These are phyloP conservation scores for Scalopus aquaticus DNA, from an alignment of 2,113 vertebrate genomes.

Conservation along the genomic window DNA sequence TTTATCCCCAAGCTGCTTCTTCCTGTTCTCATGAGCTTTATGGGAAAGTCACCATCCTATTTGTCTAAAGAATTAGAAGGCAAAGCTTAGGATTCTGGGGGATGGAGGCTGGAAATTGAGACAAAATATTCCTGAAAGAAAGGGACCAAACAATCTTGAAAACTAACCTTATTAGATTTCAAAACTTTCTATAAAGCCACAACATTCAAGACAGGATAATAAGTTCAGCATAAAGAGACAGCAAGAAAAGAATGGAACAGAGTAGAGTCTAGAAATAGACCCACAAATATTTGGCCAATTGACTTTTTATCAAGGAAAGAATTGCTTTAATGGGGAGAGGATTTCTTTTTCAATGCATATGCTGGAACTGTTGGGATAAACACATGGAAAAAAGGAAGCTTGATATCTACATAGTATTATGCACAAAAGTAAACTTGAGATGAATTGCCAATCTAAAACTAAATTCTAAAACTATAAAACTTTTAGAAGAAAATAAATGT, in stretches of 20 bases:
- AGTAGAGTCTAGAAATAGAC: background rate
- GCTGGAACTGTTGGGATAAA: background rate
- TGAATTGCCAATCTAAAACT: background rate
- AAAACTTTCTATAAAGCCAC: background rate
- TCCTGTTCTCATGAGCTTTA: background rate
- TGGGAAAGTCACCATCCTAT: background rate
- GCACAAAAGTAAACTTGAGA: slow-evolving; percentile 23
- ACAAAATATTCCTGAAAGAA: background rate
- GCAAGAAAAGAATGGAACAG: background rate
- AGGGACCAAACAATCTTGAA: background rate
- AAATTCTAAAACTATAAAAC: slow-evolving; percentile 22
- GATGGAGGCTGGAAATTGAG: background rate
- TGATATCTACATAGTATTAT: background rate
- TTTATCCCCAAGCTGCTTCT: background rate
- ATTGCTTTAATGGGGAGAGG: background rate
- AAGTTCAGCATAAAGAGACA: background rate
- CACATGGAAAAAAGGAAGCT: background rate
- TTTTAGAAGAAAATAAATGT: slow-evolving; percentile 1
- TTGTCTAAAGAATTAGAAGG: background rate
- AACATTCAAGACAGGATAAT: background rate
- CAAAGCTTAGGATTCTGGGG: background rate
- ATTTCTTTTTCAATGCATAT: background rate
- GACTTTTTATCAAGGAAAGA: background rate
- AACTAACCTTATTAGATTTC: background rate
- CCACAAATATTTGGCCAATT: background rate